phyloP scores from a whole-genome alignment of 2,113 vertebrate genomes.

The Erythrocercus mccallii region DNA sequence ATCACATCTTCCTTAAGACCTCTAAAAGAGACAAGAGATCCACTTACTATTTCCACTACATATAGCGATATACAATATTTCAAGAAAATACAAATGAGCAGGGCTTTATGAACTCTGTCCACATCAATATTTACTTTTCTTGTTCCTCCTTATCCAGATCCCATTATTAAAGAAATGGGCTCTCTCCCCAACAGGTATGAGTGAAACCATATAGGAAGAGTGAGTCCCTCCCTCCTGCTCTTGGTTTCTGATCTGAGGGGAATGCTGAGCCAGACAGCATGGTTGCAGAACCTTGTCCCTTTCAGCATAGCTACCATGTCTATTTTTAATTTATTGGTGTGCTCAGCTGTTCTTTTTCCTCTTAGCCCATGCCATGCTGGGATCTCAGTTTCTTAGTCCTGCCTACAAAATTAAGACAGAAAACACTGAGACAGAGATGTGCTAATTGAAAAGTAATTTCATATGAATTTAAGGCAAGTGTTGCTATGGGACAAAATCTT shows the following conservation, averaged over 20 bases:
- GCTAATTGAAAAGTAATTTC: not conserved
- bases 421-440: not conserved
- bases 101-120: not conserved
- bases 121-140: not conserved
- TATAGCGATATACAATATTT: not conserved
- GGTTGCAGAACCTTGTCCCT: not conserved
- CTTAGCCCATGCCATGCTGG: not conserved
- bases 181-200: not conserved
- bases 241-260: rapidly evolving
- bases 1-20: not conserved
- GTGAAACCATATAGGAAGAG: not conserved
- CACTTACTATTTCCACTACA: not conserved
- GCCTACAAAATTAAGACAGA: not conserved
- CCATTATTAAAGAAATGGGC: not conserved
- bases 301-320: not conserved
- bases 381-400: not conserved
- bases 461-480: not conserved
- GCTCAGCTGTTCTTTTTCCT: not conserved
- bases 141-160: not conserved
- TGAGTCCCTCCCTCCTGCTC: not conserved
- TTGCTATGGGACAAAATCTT: not conserved
- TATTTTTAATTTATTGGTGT: slow-evolving; percentile 3
- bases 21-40: not conserved
- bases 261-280: not conserved
- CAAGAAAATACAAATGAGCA: not conserved